Evolutionary conservation across 2,888 invertebrate genomes (phyloP).

Genomic region (Nomada ferruginata): DNA sequence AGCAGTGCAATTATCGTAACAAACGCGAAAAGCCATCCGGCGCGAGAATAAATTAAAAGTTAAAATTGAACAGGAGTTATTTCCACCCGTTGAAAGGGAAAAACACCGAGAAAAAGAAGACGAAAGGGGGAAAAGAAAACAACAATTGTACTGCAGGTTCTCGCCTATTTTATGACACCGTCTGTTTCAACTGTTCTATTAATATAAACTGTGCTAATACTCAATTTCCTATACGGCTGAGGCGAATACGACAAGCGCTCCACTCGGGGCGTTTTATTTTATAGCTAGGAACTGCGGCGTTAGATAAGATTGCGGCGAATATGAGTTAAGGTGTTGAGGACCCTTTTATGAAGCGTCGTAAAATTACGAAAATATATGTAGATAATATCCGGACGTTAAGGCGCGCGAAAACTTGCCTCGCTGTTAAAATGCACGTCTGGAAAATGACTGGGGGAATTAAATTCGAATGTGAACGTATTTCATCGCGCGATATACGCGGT

Average conservation of each 20-base stretch:
- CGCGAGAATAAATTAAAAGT: neutral
- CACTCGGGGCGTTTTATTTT: constrained; percentile 11
- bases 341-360: constrained; percentile 5
- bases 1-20: neutral
- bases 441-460: too few relatives aligned
- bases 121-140: neutral
- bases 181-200: constrained; percentile 19
- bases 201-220: constrained; percentile 12
- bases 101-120: too few relatives aligned
- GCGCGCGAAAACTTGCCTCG: too few relatives aligned
- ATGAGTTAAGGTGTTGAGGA: neutral
- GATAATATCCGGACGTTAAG: neutral
- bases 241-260: constrained; percentile 15
- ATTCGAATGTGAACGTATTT: too few relatives aligned
- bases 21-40: neutral
- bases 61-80: neutral
- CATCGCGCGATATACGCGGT: too few relatives aligned
- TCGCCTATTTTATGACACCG: constrained; percentile 4
- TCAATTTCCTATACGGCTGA: constrained; percentile 15
- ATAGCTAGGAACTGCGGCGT: neutral
- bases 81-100: neutral
- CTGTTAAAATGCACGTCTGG: too few relatives aligned
- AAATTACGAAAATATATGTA: neutral
- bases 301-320: neutral
- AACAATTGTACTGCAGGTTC: neutral